Conservation (phyloP, 2,797 vertebrate genomes). For the Phylloscopus collybita region DNA sequence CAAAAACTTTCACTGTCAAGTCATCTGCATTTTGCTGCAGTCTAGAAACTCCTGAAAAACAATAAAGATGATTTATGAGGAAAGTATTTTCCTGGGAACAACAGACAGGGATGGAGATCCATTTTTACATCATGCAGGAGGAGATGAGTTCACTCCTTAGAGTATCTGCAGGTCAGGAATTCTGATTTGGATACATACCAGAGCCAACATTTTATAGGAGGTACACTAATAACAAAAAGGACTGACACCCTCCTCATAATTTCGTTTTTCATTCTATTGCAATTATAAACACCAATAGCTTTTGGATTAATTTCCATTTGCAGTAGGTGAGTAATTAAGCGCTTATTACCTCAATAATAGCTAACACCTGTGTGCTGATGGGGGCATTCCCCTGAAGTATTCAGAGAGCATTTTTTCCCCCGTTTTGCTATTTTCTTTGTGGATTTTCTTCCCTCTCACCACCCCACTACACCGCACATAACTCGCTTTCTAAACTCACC, state of each 20-base stretch:
- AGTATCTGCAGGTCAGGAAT: neutral
- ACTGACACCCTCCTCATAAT: neutral
- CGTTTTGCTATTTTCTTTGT: fast-evolving
- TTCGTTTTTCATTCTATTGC: neutral
- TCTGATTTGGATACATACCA: neutral
- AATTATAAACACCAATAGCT: fast-evolving
- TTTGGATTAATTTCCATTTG: neutral
- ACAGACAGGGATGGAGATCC: neutral
- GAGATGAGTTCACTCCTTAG: neutral
- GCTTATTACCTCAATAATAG: neutral
- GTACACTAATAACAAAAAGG: neutral
- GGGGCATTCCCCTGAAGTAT: too few species aligned
- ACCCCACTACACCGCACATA: neutral
- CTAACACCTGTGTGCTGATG: fast-evolving
- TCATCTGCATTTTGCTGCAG: neutral
- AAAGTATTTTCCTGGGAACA: neutral
- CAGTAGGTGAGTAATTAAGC: neutral
- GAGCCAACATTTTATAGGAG: neutral
- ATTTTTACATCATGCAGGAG: fast-evolving
- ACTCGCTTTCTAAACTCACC: neutral
- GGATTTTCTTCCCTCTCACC: neutral
- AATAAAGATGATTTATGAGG: neutral
- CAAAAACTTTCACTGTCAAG: neutral
- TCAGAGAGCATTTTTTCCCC: fast-evolving
- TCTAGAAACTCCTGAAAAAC: neutral